phyloP scores from a whole-genome alignment of 2,797 vertebrate genomes.

The Argyrosomus regius region DNA sequence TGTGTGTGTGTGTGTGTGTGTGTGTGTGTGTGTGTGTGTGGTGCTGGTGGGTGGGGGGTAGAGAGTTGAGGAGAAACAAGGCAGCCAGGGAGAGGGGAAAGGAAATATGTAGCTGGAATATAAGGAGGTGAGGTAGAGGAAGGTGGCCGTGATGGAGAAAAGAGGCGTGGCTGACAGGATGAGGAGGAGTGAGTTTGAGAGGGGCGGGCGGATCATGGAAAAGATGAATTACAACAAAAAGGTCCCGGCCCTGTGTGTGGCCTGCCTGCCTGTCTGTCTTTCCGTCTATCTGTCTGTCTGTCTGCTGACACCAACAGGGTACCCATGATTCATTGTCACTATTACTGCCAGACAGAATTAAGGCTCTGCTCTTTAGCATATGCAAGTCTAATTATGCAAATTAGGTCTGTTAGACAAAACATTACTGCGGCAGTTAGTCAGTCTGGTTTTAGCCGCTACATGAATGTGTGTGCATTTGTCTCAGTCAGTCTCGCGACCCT shows the following conservation, averaged over 20 bases:
- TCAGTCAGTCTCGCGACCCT: constrained; percentile 50
- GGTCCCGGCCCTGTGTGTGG: constrained; percentile 43
- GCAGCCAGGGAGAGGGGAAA: constrained; percentile 34
- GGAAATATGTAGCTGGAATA: constrained; percentile 43
- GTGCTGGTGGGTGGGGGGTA: constrained; percentile 43
- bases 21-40: constrained; percentile 35
- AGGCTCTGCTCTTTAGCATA: constrained; percentile 80
- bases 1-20: constrained; percentile 26
- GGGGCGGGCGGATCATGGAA: constrained; percentile 16
- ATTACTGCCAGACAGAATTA: constrained; percentile 74
- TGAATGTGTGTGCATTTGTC: constrained; percentile 62
- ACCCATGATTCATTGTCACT: constrained; percentile 77
- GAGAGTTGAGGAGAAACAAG: constrained; percentile 56
- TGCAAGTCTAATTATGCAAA: constrained; percentile 83
- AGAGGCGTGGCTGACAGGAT: constrained; percentile 36
- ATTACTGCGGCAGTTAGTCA: constrained; percentile 63
- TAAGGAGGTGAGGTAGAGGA: constrained; percentile 37
- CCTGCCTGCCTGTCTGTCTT: constrained; percentile 35
- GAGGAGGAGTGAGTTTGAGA: constrained; percentile 59
- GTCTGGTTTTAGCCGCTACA: constrained; percentile 57
- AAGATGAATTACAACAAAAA: constrained; percentile 49
- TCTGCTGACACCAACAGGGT: constrained; percentile 51
- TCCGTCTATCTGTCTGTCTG: constrained; percentile 40
- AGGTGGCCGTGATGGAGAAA: constrained; percentile 26
- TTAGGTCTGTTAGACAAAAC: constrained; percentile 68